Evolutionary conservation across 35 echinoderm and acorn worm species (phyloP).

Genomic region (Lytechinus variegatus): DNA sequence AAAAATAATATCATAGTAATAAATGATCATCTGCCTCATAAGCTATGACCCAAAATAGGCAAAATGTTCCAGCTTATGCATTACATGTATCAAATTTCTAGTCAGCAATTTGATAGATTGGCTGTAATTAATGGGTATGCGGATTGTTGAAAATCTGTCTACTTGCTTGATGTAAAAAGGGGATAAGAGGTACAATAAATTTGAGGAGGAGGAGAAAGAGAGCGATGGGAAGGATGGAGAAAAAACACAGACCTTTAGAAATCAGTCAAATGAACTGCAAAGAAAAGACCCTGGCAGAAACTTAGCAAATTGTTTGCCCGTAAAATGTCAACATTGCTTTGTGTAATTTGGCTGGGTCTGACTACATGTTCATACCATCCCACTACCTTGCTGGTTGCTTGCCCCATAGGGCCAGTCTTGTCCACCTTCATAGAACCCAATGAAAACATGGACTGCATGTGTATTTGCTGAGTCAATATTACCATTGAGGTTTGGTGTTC

Average conservation of each 20-base stretch:
- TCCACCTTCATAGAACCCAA: background rate
- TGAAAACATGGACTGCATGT: conserved; percentile 12
- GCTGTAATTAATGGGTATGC: too few relatives aligned
- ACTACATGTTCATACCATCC: background rate
- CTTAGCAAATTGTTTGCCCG: background rate
- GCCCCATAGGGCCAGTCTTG: background rate
- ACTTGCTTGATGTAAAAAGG: too few relatives aligned
- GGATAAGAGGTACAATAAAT: too few relatives aligned
- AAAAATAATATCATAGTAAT: too few relatives aligned
- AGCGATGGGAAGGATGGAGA: too few relatives aligned
- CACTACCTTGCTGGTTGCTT: background rate
- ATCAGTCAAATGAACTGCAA: background rate
- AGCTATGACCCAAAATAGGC: too few relatives aligned
- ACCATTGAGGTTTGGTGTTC: conserved; percentile 6
- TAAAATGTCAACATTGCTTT: conserved; percentile 39
- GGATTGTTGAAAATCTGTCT: too few relatives aligned
- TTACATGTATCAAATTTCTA: too few relatives aligned
- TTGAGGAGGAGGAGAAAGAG: too few relatives aligned
- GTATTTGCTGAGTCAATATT: conserved; percentile 44
- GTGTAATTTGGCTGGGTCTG: background rate
- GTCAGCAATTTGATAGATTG: too few relatives aligned
- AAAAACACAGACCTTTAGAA: background rate
- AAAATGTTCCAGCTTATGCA: too few relatives aligned
- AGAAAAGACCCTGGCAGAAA: conserved; percentile 14
- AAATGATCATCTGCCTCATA: too few relatives aligned